A percentile compares a stretch with the other conserved stretches of the same genome.
Conservation (phyloP, 2,888 invertebrate species). For the Penaeus monodon region DNA sequence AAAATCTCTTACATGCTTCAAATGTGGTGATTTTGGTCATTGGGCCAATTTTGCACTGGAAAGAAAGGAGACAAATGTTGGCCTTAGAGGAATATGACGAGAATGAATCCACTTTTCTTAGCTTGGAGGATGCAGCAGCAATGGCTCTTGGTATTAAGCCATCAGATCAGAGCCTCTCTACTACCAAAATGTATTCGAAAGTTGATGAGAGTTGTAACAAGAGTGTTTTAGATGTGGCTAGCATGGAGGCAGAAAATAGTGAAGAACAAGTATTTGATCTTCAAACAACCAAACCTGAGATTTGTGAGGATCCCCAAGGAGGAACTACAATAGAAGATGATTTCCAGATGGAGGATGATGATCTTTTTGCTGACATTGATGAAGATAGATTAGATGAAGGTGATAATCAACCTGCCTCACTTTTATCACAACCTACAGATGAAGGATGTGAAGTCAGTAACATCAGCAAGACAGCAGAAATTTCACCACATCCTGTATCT, state of each 20-base stretch:
- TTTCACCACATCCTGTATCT: no score
- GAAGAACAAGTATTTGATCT: no score
- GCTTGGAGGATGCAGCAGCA: slow-evolving; percentile 81
- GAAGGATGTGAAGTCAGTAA: no score
- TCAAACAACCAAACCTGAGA: background rate
- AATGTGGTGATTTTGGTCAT: slow-evolving; percentile 83
- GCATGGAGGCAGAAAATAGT: no score
- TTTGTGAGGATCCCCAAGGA: background rate
- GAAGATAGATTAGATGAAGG: slow-evolving; percentile 45
- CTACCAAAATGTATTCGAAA: no score
- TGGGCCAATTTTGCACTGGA: slow-evolving; percentile 75
- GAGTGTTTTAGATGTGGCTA: background rate
- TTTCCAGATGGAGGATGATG: slow-evolving; percentile 39
- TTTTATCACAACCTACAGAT: no score
- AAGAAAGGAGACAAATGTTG: slow-evolving; percentile 77
- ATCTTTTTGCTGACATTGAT: slow-evolving; percentile 43
- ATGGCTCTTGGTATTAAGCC: slow-evolving; percentile 67
- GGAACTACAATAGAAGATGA: no score
- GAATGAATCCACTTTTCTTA: slow-evolving; percentile 79
- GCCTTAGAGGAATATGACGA: slow-evolving; percentile 74
- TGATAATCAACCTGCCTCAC: slow-evolving; percentile 1
- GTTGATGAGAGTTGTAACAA: background rate
- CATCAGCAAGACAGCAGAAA: no score
- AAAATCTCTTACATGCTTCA: slow-evolving; percentile 79
- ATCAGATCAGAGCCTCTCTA: background rate